Evolutionary conservation across 2,888 invertebrate species (phyloP).

Genomic region (Dysmachus trigonus): DNA sequence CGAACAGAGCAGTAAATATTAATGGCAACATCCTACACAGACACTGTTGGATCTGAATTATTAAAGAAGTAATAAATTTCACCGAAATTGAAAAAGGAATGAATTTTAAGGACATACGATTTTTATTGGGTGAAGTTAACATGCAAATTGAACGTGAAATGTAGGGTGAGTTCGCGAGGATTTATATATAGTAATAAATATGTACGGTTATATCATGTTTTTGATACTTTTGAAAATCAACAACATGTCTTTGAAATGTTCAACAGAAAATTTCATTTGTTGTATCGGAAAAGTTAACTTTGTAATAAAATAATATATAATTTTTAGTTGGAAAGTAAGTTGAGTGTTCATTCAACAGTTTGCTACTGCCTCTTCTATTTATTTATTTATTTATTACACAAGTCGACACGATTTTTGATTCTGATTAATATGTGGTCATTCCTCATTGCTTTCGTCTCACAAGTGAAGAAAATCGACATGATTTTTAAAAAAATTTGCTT

Average conservation of each 20-base stretch:
- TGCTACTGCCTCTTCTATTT: no score
- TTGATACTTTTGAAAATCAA: not conserved
- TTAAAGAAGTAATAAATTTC: slow-evolving; percentile 20
- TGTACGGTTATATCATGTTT: no score
- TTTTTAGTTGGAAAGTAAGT: no score
- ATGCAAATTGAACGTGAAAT: not conserved
- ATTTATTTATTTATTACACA: no score
- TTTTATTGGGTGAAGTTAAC: not conserved
- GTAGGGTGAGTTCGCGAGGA: not conserved
- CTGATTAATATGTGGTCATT: no score
- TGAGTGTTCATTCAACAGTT: no score
- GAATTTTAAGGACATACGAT: not conserved
- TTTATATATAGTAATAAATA: not conserved
- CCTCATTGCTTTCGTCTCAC: no score
- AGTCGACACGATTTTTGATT: no score
- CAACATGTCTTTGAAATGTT: not conserved
- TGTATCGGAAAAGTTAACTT: not conserved
- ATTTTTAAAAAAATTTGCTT: no score
- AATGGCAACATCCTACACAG: not conserved
- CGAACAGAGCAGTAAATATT: slow-evolving; percentile 29
- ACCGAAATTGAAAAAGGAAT: not conserved
- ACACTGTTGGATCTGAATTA: not conserved
- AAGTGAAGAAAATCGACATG: no score
- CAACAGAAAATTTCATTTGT: not conserved
- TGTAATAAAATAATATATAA: no score